These are phyloP conservation scores for Tolypeutes matacus DNA, from an alignment of 2,797 vertebrate genomes.

Conservation along the genomic window DNA sequence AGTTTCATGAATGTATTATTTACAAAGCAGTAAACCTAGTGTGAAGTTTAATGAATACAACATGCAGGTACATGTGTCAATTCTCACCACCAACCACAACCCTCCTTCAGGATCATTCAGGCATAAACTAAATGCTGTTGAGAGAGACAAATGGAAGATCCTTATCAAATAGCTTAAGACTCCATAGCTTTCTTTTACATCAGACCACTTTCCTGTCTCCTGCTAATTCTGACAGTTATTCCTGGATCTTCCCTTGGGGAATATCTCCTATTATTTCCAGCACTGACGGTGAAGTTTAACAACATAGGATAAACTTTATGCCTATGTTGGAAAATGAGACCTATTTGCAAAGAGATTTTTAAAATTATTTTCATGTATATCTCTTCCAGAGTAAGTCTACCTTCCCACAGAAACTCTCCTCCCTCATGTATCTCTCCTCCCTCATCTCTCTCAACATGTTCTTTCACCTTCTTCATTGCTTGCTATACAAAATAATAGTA, in stretches of 20 bases:
- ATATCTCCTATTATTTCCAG: not conserved
- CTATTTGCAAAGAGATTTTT: not conserved
- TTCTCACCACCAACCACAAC: not conserved
- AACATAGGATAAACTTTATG: not conserved
- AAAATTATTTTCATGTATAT: not conserved
- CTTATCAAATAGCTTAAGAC: not conserved
- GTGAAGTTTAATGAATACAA: not conserved
- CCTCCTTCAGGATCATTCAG: not conserved
- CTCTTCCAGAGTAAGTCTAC: not conserved
- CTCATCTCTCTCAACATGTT: not conserved
- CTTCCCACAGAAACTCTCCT: not conserved
- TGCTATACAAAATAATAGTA: not conserved
- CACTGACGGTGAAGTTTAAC: not conserved
- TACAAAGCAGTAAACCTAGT: not conserved
- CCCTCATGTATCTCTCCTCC: not conserved
- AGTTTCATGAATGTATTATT: not conserved
- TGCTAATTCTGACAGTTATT: not conserved
- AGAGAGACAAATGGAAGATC: not conserved
- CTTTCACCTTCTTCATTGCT: not conserved
- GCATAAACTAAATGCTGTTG: not conserved
- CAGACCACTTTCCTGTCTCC: not conserved
- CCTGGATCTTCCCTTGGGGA: not conserved
- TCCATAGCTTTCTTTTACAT: not conserved
- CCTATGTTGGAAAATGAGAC: not conserved
- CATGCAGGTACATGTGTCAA: not conserved